phyloP scores from a whole-genome alignment of 2,113 vertebrate genomes.

The Nibea coibor region DNA sequence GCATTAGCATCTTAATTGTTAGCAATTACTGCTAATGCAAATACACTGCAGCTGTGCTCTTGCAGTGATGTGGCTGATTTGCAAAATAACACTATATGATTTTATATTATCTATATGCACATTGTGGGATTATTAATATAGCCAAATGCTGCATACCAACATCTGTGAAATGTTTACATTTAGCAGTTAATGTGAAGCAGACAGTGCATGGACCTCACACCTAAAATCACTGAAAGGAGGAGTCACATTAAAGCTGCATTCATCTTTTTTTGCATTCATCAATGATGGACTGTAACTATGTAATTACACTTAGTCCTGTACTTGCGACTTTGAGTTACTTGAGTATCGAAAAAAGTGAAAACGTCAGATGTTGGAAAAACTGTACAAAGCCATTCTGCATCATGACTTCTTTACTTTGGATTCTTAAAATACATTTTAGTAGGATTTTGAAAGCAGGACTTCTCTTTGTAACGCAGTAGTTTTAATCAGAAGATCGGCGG shows the following conservation, averaged over 20 bases:
- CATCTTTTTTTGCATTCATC: too few species aligned
- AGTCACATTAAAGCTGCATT: too few species aligned
- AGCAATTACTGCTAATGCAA: constrained; percentile 4
- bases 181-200: neutral
- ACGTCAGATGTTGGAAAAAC: too few species aligned
- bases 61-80: constrained; percentile 19
- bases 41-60: constrained; percentile 19
- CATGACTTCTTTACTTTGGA: too few species aligned
- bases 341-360: too few species aligned
- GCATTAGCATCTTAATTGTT: constrained; percentile 11
- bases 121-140: neutral
- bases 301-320: neutral
- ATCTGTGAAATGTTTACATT: constrained; percentile 9
- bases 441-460: too few species aligned
- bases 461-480: too few species aligned
- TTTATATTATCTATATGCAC: neutral
- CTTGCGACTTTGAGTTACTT: too few species aligned
- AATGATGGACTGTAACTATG: too few species aligned
- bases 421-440: too few species aligned
- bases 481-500: too few species aligned
- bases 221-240: neutral
- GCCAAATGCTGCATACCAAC: neutral
- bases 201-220: neutral
- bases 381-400: too few species aligned
- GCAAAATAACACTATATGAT: neutral